Evolutionary conservation across 1,140 invertebrate species (phyloP), one percentile per base, ranked within the genome.

Genomic region (Alviniconcha marisindica): DNA sequence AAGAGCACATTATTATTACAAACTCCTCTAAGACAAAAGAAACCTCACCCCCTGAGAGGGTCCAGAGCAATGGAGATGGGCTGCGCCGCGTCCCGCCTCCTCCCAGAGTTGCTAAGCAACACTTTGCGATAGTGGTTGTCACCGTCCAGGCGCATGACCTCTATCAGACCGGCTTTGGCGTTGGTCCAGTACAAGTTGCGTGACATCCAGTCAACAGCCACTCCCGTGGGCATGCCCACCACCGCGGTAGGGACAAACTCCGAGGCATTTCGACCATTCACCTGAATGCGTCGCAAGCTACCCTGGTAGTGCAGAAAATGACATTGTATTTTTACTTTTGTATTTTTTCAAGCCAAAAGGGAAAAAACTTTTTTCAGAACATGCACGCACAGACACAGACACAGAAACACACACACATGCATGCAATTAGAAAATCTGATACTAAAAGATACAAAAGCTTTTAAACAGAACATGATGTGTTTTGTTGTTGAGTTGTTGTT

Each of bases 201-300:
- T 14, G 98, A 98, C 42, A 99, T 94, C 98, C 98, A 99, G 91
- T 99, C 98, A 90, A 99, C 97, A 0, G 98, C 98, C 44, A 99
- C 95, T 0, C 97, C 95, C 66, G 97, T 97, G 0, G 98, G 97
- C 0, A 97, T 96, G 0, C 98, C 98, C 40, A 99, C 96, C 44
- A 99, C 95, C 12, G 97, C 97, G 10, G 95, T 88, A 94, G 94
- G 69, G 0, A 98, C 94, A 90, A 99, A 96, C 88, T 96, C 95
- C 0, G 96, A 96, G 90, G 96, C 96, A 86, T 98, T 98, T 2
- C 97, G 97, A 21, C 97, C 97, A 69, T 95, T 96, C 74, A 98
- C 96, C 0, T 96, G 96, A 85, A 97, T 97, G 36, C 95, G 95
- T 89, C 96, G 98, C 40, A 99, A 95, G 0, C 97, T 98, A 79